Evolutionary conservation across 2,888 invertebrate species (phyloP).

Genomic region (Melipona bicolor): DNA sequence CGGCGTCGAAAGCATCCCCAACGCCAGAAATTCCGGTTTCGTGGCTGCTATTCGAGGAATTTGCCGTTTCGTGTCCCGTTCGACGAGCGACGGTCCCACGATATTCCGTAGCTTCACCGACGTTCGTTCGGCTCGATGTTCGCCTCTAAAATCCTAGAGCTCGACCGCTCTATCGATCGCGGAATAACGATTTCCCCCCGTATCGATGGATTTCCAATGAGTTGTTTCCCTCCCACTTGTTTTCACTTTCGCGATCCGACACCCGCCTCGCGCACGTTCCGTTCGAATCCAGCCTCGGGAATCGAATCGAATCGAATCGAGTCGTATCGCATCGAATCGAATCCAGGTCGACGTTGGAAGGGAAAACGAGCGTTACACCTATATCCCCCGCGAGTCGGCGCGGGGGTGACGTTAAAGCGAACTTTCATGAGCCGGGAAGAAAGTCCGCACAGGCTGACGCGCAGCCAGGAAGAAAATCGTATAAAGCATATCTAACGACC

Average conservation of each 20-base stretch:
- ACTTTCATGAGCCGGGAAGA: slow-evolving; percentile 67
- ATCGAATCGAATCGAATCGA: not conserved
- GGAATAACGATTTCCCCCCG: not conserved
- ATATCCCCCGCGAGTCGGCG: not conserved
- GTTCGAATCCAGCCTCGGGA: slow-evolving; percentile 17
- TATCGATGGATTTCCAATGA: not conserved
- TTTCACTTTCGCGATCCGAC: slow-evolving; percentile 56
- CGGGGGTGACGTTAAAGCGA: slow-evolving; percentile 63
- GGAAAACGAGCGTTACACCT: slow-evolving; percentile 42
- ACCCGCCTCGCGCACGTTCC: slow-evolving; percentile 13
- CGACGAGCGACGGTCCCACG: slow-evolving; percentile 34
- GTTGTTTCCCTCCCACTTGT: slow-evolving; percentile 63
- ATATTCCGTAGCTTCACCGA: slow-evolving; percentile 71
- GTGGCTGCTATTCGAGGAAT: slow-evolving; percentile 41
- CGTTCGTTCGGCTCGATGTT: slow-evolving; percentile 53
- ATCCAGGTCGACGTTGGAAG: not conserved
- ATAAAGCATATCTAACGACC: slow-evolving; percentile 69
- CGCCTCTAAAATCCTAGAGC: slow-evolving; percentile 58
- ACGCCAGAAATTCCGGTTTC: slow-evolving; percentile 20
- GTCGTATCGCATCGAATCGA: not conserved
- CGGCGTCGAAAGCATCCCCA: not conserved
- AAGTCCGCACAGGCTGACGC: slow-evolving; percentile 54
- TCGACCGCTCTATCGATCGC: not conserved
- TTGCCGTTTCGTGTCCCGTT: slow-evolving; percentile 16
- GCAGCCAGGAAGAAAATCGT: slow-evolving; percentile 54